These are phyloP conservation scores for Coturnix japonica DNA, from an alignment of 2,113 vertebrate genomes.

Conservation along the genomic window DNA sequence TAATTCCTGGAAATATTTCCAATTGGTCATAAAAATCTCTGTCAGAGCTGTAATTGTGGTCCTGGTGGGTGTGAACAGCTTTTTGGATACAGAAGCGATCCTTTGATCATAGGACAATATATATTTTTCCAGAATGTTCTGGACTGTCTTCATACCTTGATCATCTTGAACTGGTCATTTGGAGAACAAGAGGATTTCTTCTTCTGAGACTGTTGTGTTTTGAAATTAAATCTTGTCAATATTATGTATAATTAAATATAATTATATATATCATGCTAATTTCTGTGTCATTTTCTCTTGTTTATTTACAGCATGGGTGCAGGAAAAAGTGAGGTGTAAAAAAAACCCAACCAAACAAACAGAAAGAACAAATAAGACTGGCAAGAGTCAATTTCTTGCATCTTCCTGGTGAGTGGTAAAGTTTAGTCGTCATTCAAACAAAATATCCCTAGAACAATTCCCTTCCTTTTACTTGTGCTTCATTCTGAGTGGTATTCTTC, in stretches of 20 bases:
- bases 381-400: not conserved
- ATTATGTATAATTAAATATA: not conserved
- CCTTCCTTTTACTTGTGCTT: not conserved
- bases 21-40: not conserved
- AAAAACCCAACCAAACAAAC: not conserved
- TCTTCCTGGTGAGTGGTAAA: not conserved
- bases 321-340: not conserved
- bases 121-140: not conserved
- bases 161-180: not conserved
- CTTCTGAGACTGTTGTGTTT: not conserved
- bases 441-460: not conserved
- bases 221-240: conserved; percentile 6
- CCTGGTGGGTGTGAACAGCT: not conserved
- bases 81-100: not conserved
- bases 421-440: not conserved
- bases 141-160: not conserved
- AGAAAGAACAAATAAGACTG: not conserved
- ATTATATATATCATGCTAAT: not conserved
- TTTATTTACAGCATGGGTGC: not conserved
- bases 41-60: not conserved
- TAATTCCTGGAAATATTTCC: not conserved
- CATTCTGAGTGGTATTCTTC: not conserved
- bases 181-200: not conserved
- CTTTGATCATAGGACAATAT: not conserved
- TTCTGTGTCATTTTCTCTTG: not conserved